Percentiles rank a stretch among this genome's conserved stretches.
Conservation (phyloP, 2,113 vertebrate species). For the Cottus gobio region DNA sequence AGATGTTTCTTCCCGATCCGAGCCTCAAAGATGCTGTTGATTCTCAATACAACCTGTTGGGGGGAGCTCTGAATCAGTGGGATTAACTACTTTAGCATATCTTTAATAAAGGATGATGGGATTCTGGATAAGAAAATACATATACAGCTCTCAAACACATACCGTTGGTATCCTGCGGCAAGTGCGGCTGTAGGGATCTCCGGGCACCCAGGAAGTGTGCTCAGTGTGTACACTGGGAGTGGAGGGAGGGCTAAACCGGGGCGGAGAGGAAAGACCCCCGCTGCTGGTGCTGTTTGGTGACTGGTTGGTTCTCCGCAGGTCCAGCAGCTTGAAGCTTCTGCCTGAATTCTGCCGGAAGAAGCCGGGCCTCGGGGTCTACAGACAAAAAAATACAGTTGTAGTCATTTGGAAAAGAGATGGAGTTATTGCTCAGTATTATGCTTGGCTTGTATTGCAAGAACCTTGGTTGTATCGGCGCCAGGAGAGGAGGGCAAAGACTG, state of each 20-base stretch:
- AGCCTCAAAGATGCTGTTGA: conserved; percentile 91
- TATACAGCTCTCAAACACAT: conserved; percentile 5
- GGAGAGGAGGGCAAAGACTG: conserved; percentile 87
- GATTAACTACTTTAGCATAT: neutral
- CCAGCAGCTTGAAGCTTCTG: conserved; percentile 89
- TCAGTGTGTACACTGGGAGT: conserved; percentile 87
- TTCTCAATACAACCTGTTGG: conserved; percentile 87
- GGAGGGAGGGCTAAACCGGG: conserved; percentile 88
- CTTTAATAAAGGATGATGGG: neutral
- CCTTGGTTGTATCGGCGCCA: conserved; percentile 83
- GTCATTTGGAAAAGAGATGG: neutral
- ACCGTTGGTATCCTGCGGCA: conserved; percentile 92
- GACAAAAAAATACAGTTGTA: neutral
- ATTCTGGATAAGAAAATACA: neutral
- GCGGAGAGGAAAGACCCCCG: conserved; percentile 84
- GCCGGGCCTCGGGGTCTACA: conserved; percentile 82
- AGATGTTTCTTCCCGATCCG: conserved; percentile 90
- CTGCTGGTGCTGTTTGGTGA: conserved; percentile 50
- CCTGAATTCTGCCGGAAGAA: conserved; percentile 91
- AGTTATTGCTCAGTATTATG: neutral
- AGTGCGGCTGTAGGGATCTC: conserved; percentile 85
- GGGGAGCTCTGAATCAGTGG: neutral
- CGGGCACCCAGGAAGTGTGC: conserved; percentile 84
- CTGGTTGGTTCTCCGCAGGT: conserved; percentile 84
- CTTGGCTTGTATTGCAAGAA: conserved; percentile 10